Base-by-base conservation (phyloP, 2,888 invertebrate genomes). In the Xylocampa areola region DNA sequence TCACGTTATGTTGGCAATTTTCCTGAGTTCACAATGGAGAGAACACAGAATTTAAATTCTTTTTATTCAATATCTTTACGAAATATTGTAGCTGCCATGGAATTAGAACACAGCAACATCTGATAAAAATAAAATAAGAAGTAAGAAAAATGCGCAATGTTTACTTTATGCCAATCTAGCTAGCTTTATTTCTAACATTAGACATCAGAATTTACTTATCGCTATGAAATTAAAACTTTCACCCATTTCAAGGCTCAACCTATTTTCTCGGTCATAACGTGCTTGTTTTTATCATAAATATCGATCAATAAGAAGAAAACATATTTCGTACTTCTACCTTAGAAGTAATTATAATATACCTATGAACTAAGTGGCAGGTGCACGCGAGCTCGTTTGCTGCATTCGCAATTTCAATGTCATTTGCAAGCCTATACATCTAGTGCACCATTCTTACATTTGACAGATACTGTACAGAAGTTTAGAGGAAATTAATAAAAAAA, bases 361-460 rank as follows among this genome's bases (percentile, higher is more conserved):
- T n/a, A 43, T 50, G 29, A 47, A 39, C n/a, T n/a, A 50, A 54
- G 29, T 37, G 14, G 37, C 36, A 53, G 50, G 44, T 63, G 67
- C 59, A 60, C 52, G 60, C 47, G n/a, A 58, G 33, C 11, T 16
- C 4, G 40, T 63, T 30, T 17, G 17, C 27, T 54, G 54, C 44
- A 63, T 30, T 53, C 30, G 19, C 40, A n/a, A 50, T 62, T 62
- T 62, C 75, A 72, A 71, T 74, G 75, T 57, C 75, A 72, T 60
- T 66, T 58, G 37, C 48, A 35, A 62, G 21, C 29, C 25, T 19
- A 44, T 43, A 43, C 17, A 19, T 36, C 23, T 41, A 51, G 35
- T 45, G 25, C 8, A 47, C 4, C 5, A 32, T n/a, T 16, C 33
- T 8, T 30, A 25, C 14, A 37, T 36, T 19, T 4, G 32, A 7